phyloP scores from a whole-genome alignment of 2,888 invertebrate genomes.

The Apamea anceps region DNA sequence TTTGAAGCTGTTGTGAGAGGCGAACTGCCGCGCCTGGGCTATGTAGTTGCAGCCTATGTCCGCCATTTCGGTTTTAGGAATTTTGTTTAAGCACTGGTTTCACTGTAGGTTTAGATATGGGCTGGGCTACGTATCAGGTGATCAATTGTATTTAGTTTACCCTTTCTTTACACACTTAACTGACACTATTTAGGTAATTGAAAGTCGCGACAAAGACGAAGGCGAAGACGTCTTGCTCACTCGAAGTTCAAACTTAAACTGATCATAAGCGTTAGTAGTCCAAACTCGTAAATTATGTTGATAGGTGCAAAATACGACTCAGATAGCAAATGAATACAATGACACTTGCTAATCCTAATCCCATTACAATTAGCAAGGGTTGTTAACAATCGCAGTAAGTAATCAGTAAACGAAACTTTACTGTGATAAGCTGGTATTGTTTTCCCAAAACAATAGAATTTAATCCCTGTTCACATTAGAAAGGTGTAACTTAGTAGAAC shows the following conservation, averaged over 20 bases:
- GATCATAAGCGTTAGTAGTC: neutral
- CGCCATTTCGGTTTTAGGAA: conserved; percentile 9
- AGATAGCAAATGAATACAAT: neutral
- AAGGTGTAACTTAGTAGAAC: neutral
- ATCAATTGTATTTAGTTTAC: neutral
- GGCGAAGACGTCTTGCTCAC: conserved; percentile 14
- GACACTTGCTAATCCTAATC: neutral
- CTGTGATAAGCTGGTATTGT: neutral
- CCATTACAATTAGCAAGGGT: conserved; percentile 7
- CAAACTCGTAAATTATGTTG: neutral
- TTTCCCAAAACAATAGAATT: neutral
- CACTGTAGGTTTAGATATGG: neutral
- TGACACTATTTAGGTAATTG: neutral
- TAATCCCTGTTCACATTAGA: neutral
- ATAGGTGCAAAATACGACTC: neutral
- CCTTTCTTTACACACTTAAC: neutral
- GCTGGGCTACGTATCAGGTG: neutral
- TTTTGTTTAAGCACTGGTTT: neutral
- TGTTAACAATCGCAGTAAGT: neutral
- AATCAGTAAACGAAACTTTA: neutral
- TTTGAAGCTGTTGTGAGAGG: conserved; percentile 19
- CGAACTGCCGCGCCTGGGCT: conserved; percentile 36
- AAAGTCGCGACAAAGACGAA: neutral
- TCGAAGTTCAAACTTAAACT: conserved; percentile 20
- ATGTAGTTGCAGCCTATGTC: conserved; percentile 27